Conservation (phyloP, 2,888 invertebrate species). For the Yponomeuta plumbellus region DNA sequence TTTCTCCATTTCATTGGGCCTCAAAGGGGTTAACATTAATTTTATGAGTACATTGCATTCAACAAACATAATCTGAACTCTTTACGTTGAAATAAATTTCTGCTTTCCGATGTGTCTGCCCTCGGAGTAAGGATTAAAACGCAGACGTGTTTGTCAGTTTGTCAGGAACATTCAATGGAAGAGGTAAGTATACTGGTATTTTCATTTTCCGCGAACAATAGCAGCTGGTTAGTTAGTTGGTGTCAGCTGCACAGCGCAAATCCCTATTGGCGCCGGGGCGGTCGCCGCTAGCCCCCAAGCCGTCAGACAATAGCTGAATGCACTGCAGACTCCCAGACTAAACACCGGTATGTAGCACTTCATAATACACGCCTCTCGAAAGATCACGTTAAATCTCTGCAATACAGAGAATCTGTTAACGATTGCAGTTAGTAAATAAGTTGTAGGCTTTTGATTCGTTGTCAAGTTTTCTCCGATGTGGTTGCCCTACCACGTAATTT, state of each 20-base stretch:
- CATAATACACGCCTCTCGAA: not conserved
- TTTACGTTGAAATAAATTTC: too few species aligned
- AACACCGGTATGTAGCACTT: not conserved
- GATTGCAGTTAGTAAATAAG: not conserved
- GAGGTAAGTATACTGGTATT: not conserved
- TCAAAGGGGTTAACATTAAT: too few species aligned
- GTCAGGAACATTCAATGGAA: not conserved
- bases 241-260: not conserved
- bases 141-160: not conserved
- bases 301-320: not conserved
- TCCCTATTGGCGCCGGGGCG: not conserved
- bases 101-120: not conserved
- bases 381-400: not conserved
- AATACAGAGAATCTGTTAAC: not conserved
- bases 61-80: too few species aligned
- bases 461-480: not conserved
- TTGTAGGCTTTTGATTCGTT: not conserved
- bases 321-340: not conserved
- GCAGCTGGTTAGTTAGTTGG: not conserved
- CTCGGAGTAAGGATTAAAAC: not conserved
- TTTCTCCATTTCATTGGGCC: too few species aligned
- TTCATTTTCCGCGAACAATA: not conserved
- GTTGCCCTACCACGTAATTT: too few species aligned
- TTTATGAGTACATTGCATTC: too few species aligned
- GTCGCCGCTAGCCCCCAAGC: not conserved